These are phyloP conservation scores for Allacma fusca DNA, from an alignment of 2,888 invertebrate species.

Conservation along the genomic window DNA sequence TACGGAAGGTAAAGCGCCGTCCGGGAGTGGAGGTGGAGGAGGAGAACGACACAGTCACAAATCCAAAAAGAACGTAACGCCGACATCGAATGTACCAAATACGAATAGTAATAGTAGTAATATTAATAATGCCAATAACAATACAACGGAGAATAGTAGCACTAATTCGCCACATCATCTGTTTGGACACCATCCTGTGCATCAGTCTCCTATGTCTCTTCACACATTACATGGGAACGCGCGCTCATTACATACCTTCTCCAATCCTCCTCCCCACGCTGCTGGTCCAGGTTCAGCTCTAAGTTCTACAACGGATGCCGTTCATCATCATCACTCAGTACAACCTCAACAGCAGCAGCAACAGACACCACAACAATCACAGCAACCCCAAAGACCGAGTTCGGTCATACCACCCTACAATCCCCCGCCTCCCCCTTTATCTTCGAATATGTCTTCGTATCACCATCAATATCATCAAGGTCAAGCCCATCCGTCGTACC, in stretches of 20 bases:
- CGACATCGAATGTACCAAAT: constrained; percentile 22
- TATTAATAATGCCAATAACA: constrained; percentile 27
- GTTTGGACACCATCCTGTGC: constrained; percentile 33
- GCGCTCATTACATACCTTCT: not conserved
- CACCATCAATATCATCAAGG: constrained; percentile 43
- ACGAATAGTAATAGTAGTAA: constrained; percentile 29
- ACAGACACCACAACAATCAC: constrained; percentile 55
- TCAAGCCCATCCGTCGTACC: constrained; percentile 46
- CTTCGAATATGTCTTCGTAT: constrained; percentile 42
- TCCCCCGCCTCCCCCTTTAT: constrained; percentile 50
- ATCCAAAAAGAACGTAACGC: constrained; percentile 30
- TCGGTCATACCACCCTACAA: constrained; percentile 60
- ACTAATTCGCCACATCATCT: constrained; percentile 39
- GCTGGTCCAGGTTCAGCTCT: constrained; percentile 6
- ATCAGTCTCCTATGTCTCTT: constrained; percentile 11
- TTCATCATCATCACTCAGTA: constrained; percentile 46
- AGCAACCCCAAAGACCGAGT: constrained; percentile 59
- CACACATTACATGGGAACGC: constrained; percentile 16
- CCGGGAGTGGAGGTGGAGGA: constrained; percentile 1
- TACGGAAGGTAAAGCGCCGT: not conserved
- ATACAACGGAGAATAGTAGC: not conserved
- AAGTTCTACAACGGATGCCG: not conserved
- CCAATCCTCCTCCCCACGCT: constrained; percentile 20
- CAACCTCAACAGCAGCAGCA: constrained; percentile 51
- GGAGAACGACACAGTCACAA: not conserved